Base-by-base conservation (phyloP, 1,140 invertebrate genomes). In the Papilio machaon region DNA sequence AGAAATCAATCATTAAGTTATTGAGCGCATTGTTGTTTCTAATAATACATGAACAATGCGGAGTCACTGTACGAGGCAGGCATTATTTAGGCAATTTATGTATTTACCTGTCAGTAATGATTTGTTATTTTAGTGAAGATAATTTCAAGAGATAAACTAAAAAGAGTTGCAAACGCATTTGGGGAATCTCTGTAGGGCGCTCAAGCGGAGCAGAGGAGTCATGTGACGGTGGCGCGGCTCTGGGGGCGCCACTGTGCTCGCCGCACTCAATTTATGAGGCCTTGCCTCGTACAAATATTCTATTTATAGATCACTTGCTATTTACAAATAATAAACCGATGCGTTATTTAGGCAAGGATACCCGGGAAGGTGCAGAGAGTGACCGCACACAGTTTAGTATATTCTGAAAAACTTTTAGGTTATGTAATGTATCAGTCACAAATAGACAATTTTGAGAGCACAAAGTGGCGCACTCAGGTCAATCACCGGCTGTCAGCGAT, bases 161-260 rank as follows among this genome's bases (percentile, higher is more conserved):
- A 7, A 13, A 13, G 49, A 17, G 4, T 15, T 52, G 49, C 15
- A 17, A 17, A 52, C 6, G 13, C 5, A 52, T 17, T 6, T 52
- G 15, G 15, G 64, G 10, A 70, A 5, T 35, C 9, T 38, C 11
- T 23, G 30, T 35, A 0, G 8, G 30, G 30, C 35, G 67, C 15
- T 8, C 11, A 30, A 30, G 67, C 23, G 30, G 0, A 70, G 67
- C 30, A 10, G 23, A 13, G 64, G 3, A 17, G 30, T 70, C 64
- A 70, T 35, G 64, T 35, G 64, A 58, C 64, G 64, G 19, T 19
- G 19, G 60, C 60, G 60, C 60, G 54, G 64, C 64, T 10, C 30
- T 11, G 23, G 23, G 10, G 64, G 64, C 64, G 64, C 64, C 64
- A 67, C 64, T 67, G 64, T 35, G 64, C 30, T 47, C 73, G 38